Conservation (phyloP, 2,113 vertebrate species). For the Nansenia antarctica region DNA sequence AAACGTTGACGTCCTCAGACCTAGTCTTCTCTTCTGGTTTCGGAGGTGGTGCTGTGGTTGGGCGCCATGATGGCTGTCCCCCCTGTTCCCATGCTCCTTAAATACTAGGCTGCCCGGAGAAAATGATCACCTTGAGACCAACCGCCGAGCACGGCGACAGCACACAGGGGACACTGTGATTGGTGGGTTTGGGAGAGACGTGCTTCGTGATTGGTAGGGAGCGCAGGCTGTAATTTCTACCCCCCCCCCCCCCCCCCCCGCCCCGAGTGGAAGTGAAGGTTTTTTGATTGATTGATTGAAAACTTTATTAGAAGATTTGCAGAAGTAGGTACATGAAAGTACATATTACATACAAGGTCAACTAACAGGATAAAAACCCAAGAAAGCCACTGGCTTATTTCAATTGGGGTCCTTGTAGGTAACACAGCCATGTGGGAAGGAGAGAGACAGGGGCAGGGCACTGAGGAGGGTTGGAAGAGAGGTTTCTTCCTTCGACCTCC, state of each 20-base stretch:
- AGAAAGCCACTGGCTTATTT: too few species aligned
- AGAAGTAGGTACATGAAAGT: too few species aligned
- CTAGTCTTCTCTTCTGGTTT: background rate
- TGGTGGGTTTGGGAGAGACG: conserved; percentile 53
- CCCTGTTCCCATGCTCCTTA: conserved; percentile 61
- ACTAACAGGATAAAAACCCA: too few species aligned
- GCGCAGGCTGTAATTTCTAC: conserved; percentile 67
- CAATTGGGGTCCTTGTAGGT: too few species aligned
- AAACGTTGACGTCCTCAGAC: background rate
- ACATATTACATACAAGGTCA: too few species aligned
- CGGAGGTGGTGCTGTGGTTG: conserved; percentile 30
- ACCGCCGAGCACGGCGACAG: conserved; percentile 52
- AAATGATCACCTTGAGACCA: conserved; percentile 67
- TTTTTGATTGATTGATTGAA: too few species aligned
- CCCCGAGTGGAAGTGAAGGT: conserved; percentile 65
- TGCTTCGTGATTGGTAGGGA: conserved; percentile 56
- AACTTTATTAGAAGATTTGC: too few species aligned
- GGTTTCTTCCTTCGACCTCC: conserved; percentile 11
- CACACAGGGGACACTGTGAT: conserved; percentile 30
- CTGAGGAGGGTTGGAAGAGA: conserved; percentile 1
- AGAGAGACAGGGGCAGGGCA: conserved; percentile 18
- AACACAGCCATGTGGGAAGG: conserved; percentile 18
- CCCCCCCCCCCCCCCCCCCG: too few species aligned
- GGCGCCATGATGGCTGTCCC: conserved; percentile 47
- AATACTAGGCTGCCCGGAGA: conserved; percentile 61